These are phyloP conservation scores for Pammene fasciana DNA, from an alignment of 2,888 invertebrate species.

Conservation along the genomic window DNA sequence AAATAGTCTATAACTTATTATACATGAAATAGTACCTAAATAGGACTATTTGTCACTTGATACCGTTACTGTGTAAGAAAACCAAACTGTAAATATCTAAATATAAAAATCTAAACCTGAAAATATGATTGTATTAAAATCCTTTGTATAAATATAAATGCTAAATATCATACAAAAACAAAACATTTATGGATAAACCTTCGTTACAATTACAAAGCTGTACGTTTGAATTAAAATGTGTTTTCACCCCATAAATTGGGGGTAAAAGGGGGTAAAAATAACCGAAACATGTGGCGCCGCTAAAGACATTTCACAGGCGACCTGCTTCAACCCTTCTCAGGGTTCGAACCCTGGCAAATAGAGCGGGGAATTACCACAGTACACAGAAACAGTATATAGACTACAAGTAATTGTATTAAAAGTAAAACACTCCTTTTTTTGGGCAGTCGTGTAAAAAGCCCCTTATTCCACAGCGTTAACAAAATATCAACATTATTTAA, in stretches of 20 bases:
- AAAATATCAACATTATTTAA: no score
- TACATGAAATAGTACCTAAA: no score
- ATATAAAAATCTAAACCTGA: no score
- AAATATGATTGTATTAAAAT: no score
- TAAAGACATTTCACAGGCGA: slow-evolving; percentile 40
- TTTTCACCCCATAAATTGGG: slow-evolving; percentile 32
- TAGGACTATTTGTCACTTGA: no score
- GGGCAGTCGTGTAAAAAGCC: no score
- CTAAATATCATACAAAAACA: not conserved
- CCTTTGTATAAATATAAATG: not conserved
- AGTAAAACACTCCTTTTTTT: no score
- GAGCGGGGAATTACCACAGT: slow-evolving; percentile 36
- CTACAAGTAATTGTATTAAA: not conserved
- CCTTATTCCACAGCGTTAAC: no score
- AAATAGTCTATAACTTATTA: no score
- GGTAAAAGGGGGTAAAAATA: slow-evolving; percentile 32
- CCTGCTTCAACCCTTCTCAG: slow-evolving; percentile 38
- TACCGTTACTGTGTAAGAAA: no score
- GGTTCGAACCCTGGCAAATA: slow-evolving; percentile 43
- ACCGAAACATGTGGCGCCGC: slow-evolving; percentile 36
- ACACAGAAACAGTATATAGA: not conserved
- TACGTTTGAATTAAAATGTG: slow-evolving; percentile 31
- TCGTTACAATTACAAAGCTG: slow-evolving; percentile 9
- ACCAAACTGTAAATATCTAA: no score
- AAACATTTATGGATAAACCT: slow-evolving; percentile 1